Base-by-base conservation (phyloP, 1,140 invertebrate species). In the Leptonema lineaticorne region DNA sequence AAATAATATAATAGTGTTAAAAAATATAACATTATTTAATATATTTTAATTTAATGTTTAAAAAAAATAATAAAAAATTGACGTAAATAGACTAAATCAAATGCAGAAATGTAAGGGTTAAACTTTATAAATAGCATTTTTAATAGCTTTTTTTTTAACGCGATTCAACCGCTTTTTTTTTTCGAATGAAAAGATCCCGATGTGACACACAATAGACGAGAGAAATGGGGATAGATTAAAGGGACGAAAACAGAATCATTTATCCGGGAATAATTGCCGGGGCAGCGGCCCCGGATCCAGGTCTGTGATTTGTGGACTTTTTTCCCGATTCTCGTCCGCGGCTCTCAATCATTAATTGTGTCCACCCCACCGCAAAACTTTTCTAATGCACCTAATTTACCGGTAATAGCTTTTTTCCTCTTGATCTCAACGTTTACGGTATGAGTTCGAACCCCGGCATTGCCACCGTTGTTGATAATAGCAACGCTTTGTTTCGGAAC, bases 351-450 rank as follows among this genome's bases (percentile, higher is more conserved):
- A 73, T 73, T 73, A 73, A 73, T 73, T 69, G 67, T 29, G 65
- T 58, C 53, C 67, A 58, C 63, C 67, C 70, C 67, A 67, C 64
- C 67, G 70, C 71, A 67, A 72, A n/a, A 73, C 68, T 73, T 73
- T 73, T 73, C 64, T 73, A 73, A 73, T 73, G 71, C 62, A 64
- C 57, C 71, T 73, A 73, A 73, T 73, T 73, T 69, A 64, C 71
- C 64, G 71, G 69, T 69, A 73, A 73, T 73, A 65, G 71, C 65
- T 57, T 66, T 68, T 72, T 67, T 53, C 22, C 20, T n/a, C n/a
- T 63, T 63, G 48, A 33, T 28, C 65, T n/a, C 20, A 53, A 5
- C 5, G 29, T 33, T 6, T 5, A 33, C 29, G 29, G 29, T 33
- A 11, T n/a, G n/a, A n/a, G n/a, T n/a, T n/a, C 30, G 5, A 5